phyloP scores from a whole-genome alignment of 2,888 invertebrate species.

The Standfussiana lucernea region DNA sequence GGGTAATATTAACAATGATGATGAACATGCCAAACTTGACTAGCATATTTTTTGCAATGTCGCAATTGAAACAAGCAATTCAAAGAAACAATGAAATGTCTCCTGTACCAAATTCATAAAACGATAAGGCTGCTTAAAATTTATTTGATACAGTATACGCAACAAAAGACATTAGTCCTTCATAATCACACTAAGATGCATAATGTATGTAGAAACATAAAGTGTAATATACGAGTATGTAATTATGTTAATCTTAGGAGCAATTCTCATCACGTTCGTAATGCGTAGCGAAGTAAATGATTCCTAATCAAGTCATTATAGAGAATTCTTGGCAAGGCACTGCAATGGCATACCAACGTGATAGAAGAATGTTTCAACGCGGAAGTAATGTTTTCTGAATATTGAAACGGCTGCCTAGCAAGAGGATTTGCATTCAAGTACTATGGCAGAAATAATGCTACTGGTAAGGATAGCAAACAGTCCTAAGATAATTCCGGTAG shows the following conservation, averaged over 20 bases:
- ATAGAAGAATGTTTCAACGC: constrained; percentile 23
- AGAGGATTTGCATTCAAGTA: constrained; percentile 9
- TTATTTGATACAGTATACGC: background rate
- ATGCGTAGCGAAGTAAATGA: constrained; percentile 37
- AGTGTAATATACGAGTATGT: constrained; percentile 26
- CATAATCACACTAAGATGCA: constrained; percentile 6
- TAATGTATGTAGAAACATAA: constrained; percentile 22
- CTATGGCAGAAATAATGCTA: background rate
- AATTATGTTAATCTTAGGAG: constrained; percentile 40
- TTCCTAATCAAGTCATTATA: constrained; percentile 46
- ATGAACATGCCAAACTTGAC: background rate
- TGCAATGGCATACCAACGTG: constrained; percentile 33
- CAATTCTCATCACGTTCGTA: constrained; percentile 46
- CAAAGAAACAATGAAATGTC: background rate
- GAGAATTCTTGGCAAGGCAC: constrained; percentile 42
- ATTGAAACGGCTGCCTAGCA: background rate
- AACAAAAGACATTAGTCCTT: background rate
- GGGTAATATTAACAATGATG: too few species aligned
- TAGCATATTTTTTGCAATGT: background rate
- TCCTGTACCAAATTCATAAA: background rate
- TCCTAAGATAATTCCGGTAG: background rate
- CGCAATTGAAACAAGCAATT: background rate
- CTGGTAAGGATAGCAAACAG: constrained; percentile 3
- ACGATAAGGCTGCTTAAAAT: background rate
- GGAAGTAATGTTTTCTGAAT: constrained; percentile 50